Evolutionary conservation across 1,140 invertebrate genomes (phyloP).

Genomic region (Brachionus sp.): DNA sequence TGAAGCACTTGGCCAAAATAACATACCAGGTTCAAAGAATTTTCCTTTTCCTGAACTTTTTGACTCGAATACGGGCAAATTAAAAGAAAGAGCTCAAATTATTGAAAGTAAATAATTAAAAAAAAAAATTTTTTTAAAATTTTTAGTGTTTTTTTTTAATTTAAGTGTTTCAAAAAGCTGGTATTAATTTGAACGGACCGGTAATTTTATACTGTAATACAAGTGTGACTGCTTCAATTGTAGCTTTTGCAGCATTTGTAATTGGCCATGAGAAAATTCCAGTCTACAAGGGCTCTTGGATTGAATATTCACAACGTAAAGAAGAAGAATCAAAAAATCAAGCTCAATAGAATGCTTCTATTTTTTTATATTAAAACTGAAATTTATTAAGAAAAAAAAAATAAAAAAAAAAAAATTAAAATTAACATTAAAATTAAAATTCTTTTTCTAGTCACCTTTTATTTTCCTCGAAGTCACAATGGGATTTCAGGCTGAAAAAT

Average conservation of each 20-base stretch:
- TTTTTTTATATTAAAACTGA: neutral
- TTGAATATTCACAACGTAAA: constrained; percentile 17
- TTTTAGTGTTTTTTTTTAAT: no score
- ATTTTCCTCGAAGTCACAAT: no score
- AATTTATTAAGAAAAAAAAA: neutral
- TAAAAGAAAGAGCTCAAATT: neutral
- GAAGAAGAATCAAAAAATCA: constrained; percentile 6
- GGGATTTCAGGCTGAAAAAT: no score
- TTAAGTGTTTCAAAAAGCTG: constrained; percentile 28
- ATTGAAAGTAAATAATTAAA: neutral
- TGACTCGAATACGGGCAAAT: neutral
- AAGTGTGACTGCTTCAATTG: constrained; percentile 19
- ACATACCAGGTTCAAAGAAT: constrained; percentile 26
- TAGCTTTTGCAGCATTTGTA: neutral
- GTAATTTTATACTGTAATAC: neutral
- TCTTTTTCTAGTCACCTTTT: no score
- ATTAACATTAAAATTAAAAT: no score
- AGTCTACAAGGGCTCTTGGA: constrained; percentile 39
- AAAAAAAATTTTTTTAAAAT: neutral
- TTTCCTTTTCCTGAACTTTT: constrained; percentile 41
- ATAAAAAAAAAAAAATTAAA: no score
- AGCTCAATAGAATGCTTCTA: neutral
- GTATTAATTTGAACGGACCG: neutral
- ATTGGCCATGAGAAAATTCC: constrained; percentile 28
- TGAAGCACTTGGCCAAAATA: neutral